Evolutionary conservation across 2,888 invertebrate species (phyloP), one percentile per base, ranked within the genome.

Genomic region (Linnaemya vulpina): DNA sequence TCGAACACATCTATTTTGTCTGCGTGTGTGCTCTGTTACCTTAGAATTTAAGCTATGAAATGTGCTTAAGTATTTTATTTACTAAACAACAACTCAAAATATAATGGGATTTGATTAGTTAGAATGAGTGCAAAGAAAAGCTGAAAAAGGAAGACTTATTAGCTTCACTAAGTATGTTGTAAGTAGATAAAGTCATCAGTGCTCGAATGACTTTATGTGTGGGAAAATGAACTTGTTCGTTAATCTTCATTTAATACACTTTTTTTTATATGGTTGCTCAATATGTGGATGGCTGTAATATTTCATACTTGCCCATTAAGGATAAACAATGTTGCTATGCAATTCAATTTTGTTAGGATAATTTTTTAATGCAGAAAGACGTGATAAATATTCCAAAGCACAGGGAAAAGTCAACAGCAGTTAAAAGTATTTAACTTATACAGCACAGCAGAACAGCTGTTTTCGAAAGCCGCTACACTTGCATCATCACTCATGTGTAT

Each of bases 61-160:
- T 83, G 65, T 83, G 76, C 82, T 76, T 83, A 65, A 58, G 58
- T 46, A 77, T 77, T 76, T 77, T 74, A 68, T 65, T 65, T 73
- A 65, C 73, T 71, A 65, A 46, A 55, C 20, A 63, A 71, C 70
- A 70, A 49, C 55, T 79, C 49, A 49, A 55, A 46, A 20, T 53
- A 63, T 78, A 65, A 80, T 80, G 67, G 65, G 73, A 80, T 80
- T 80, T 73, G 58, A 58, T 63, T 51, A 60, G 8, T 40, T 17
- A 55, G 25, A 58, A 51, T 15, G 15, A 17, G 9, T 46, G 35
- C 8, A 63, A 35, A 15, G 49, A 22, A 63, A 71, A 53, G 62
- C 63, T 46, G 43, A 30, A 43, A 79, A 79, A 55, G 38, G 43
- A 22, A 74, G 73, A 80, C 73, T 49, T 79, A 58, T 80, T 73